Conservation (phyloP, 1,140 invertebrate genomes). For the Tetragnatha versicolor region DNA sequence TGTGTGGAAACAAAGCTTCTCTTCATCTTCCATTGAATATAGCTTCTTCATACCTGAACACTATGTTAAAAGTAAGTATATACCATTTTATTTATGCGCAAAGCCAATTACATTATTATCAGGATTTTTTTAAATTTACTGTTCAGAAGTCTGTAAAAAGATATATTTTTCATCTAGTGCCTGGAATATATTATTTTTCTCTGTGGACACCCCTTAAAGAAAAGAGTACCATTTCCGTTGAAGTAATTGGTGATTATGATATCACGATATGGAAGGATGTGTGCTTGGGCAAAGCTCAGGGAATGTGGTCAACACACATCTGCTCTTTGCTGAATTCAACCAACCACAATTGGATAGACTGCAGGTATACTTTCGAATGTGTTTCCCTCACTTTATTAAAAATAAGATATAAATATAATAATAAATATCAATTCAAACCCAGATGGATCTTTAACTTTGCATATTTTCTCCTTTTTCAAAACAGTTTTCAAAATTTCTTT, state of each 20-base stretch:
- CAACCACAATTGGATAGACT: constrained; percentile 22
- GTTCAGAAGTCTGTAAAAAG: neutral
- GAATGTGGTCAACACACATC: constrained; percentile 12
- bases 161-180: neutral
- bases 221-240: neutral
- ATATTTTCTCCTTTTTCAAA: too few species aligned
- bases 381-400: neutral
- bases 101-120: neutral
- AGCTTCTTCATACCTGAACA: constrained; percentile 23
- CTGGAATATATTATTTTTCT: constrained; percentile 42
- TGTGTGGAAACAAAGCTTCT: neutral
- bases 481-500: too few species aligned
- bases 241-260: neutral
- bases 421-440: too few species aligned
- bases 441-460: too few species aligned
- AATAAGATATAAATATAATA: too few species aligned
- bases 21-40: neutral
- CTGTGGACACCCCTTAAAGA: neutral
- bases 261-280: constrained; percentile 19
- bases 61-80: constrained; percentile 37
- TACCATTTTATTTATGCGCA: neutral
- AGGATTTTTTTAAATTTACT: neutral
- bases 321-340: constrained; percentile 14
- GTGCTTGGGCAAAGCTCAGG: neutral
- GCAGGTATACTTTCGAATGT: constrained; percentile 11